Percentiles rank a stretch among this genome's conserved stretches.
phyloP scores from a whole-genome alignment of 2,797 vertebrate species.

The Sebastes wilsoni region DNA sequence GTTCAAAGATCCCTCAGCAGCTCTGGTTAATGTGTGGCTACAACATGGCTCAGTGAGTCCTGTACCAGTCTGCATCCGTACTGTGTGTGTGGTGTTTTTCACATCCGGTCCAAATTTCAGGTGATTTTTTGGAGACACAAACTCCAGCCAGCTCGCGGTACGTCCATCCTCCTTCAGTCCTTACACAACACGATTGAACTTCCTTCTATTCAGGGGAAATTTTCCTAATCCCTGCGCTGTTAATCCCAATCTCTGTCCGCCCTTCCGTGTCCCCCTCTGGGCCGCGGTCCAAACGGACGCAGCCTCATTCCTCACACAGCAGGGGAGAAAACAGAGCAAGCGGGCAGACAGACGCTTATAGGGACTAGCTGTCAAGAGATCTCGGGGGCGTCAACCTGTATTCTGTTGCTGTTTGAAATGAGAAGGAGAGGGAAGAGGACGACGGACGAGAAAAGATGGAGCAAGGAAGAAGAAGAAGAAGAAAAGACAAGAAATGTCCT shows the following conservation, averaged over 20 bases:
- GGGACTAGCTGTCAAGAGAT: slow-evolving; percentile 19
- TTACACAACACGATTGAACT: slow-evolving; percentile 23
- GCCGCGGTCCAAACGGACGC: slow-evolving; percentile 30
- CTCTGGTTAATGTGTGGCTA: slow-evolving; percentile 68
- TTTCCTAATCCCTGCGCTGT: slow-evolving; percentile 46
- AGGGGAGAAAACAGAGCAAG: slow-evolving; percentile 6
- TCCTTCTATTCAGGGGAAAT: slow-evolving; percentile 21
- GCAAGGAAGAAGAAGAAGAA: background rate
- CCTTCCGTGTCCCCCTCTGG: slow-evolving; percentile 1
- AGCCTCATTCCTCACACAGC: slow-evolving; percentile 26
- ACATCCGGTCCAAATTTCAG: slow-evolving; percentile 13
- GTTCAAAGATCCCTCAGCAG: slow-evolving; percentile 57
- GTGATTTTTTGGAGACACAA: background rate
- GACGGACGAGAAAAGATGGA: background rate
- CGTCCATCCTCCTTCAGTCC: background rate
- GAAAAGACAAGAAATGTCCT: background rate
- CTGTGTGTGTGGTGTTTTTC: background rate
- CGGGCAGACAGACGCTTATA: background rate
- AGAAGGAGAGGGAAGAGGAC: background rate
- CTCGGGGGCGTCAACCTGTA: background rate
- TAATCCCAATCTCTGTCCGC: slow-evolving; percentile 51
- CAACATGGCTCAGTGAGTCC: slow-evolving; percentile 42
- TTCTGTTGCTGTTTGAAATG: slow-evolving; percentile 14
- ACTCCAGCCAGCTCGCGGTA: background rate
- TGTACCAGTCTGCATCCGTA: background rate